Percentiles rank a stretch among this genome's conserved stretches.
These are phyloP conservation scores for Clamator glandarius DNA, from an alignment of 2,797 vertebrate species.

Conservation along the genomic window DNA sequence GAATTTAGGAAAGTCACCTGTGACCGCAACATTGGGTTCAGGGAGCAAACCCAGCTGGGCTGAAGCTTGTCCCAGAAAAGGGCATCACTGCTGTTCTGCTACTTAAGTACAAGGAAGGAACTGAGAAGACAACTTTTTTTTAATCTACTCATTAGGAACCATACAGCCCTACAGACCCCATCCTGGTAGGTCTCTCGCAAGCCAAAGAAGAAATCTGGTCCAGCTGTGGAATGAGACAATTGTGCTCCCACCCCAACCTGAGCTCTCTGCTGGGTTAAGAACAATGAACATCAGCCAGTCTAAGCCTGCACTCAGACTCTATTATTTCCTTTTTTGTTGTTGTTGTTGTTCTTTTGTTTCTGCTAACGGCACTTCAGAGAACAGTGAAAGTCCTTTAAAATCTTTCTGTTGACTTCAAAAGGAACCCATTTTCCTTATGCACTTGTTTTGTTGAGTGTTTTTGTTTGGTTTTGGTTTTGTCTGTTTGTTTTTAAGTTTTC, in stretches of 20 bases:
- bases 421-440: neutral
- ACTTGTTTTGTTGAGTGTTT: neutral
- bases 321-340: neutral
- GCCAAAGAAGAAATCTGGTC: neutral
- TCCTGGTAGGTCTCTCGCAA: neutral
- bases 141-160: neutral
- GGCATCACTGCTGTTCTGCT: neutral
- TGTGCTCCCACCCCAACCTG: neutral
- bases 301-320: neutral
- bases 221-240: neutral
- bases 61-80: neutral
- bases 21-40: neutral
- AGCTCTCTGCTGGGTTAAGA: neutral
- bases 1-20: neutral
- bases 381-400: neutral
- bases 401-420: neutral
- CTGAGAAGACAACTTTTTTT: neutral
- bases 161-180: neutral
- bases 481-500: neutral
- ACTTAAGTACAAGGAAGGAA: neutral
- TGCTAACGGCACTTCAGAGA: neutral
- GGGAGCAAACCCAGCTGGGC: neutral
- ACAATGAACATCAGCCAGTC: neutral
- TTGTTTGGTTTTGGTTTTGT: neutral
- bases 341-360: neutral